Evolutionary conservation across 2,797 vertebrate genomes (phyloP), one percentile per base, ranked within the genome.

Genomic region (Cossypha dichroa): DNA sequence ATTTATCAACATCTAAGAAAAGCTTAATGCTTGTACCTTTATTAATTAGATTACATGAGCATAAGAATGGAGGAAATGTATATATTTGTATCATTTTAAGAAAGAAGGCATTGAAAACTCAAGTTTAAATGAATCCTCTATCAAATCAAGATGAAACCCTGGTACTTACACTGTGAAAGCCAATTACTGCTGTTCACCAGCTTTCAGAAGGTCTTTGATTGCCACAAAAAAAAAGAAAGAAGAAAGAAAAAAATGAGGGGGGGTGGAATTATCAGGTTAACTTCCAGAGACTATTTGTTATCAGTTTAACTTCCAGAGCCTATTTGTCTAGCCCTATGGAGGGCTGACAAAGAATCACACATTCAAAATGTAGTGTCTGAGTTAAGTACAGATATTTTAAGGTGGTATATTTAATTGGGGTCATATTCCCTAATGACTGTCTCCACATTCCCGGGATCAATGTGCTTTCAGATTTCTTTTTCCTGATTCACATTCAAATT

Each of bases 401-500:
- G 25, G 41, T 85, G 86, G 62, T 49, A 56, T 46, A 64, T 70
- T 26, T 83, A 58, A 87, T 26, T 64, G 5, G 17, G 48, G 23
- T 85, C 52, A 74, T 87, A 85, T 63, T 93, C 70, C 51, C 54
- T 67, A 72, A 92, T 4, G 33, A 94, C 40, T 81, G 13, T 63
- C 23, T 83, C 41, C 72, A 21, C 49, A 68, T 94, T 25, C 49
- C 13, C 31, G 64, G 55, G 55, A 56, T 82, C 80, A 85, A 52
- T 41, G 15, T 67, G 14, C 55, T 85, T 95, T 94, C 31, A 69
- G 49, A 56, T 88, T 85, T 78, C 43, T 90, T 94, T 92, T 94
- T 89, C n/a, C 70, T 68, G 29, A 85, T 88, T 92, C 75, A 62
- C 36, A 87, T 89, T 87, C 25, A 89, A 74, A 92, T 77, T 92